Evolutionary conservation across 1,140 invertebrate genomes (phyloP).

Genomic region (Aphaenogaster rudis): DNA sequence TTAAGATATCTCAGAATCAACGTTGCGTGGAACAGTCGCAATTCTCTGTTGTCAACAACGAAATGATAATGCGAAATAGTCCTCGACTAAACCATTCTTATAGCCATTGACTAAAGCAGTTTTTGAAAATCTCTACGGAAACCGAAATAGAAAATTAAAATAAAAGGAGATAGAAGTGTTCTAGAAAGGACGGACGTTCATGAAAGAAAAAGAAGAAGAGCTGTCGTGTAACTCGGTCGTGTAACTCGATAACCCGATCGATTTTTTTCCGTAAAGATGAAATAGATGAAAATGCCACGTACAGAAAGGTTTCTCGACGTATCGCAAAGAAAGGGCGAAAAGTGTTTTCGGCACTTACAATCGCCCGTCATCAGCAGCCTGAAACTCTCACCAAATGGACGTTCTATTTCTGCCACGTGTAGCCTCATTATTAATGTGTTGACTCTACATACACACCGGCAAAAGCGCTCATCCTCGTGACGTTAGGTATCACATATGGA

Average conservation of each 20-base stretch:
- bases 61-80: neutral
- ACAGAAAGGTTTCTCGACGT: neutral
- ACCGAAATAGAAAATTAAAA: constrained; percentile 2
- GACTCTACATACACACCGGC: constrained; percentile 6
- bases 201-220: neutral
- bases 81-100: neutral
- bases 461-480: neutral
- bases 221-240: neutral
- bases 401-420: constrained; percentile 20
- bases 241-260: constrained; percentile 16
- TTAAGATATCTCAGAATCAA: constrained; percentile 9
- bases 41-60: neutral
- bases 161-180: neutral
- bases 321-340: neutral
- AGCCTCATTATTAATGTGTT: constrained; percentile 46
- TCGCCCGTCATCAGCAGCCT: neutral
- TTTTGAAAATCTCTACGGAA: neutral
- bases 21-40: neutral
- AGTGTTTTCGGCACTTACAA: constrained; percentile 10
- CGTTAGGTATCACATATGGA: constrained; percentile 35
- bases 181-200: neutral
- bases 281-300: neutral
- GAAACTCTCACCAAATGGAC: constrained; percentile 11
- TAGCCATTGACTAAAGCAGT: neutral
- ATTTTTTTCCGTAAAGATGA: neutral